Evolutionary conservation across 1,140 invertebrate species (phyloP), one percentile per base, ranked within the genome.

Genomic region (Subanguina moxae): DNA sequence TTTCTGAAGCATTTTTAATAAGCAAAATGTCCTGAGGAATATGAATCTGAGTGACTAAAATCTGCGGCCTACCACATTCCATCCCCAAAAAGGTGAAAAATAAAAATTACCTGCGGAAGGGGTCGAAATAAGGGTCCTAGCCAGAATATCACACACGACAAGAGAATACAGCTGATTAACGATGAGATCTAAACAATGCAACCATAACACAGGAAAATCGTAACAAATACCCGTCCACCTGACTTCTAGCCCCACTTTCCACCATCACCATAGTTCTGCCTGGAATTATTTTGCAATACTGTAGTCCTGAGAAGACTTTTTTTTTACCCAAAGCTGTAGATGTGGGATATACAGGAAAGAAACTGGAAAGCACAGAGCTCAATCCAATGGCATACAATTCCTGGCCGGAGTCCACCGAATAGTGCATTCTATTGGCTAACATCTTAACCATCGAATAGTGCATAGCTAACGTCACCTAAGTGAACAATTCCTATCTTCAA

Each of bases 341-440:
- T n/a, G 65, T 70, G n/a, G 72, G 72, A 72, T 72, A 74, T 32
- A 75, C 68, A 3, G 72, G 73, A 17, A 74, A 74, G 32, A 74
- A 58, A 15, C 45, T 25, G 21, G 61, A 65, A 3, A 68, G n/a
- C 19, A 57, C 28, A 17, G 58, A 61, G 8, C 32, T 32, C 11
- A 62, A 30, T 13, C 67, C 68, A 25, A 74, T 42, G 0, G 72
- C 72, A 57, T 74, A 74, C 17, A 74, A 52, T 48, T 74, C 72
- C 48, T 74, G 72, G n/a, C 62, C 58, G 7, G 48, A n/a, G 42
- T 73, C 71, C 11, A 73, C 73, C 25, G 28, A 62, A 43, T 76
- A 73, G 9, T 72, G 42, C 57, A 70, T 58, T 28, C 45, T 42
- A 32, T 45, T 62, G 3, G 57, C 67, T 11, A 73, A 46, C 42